These are phyloP conservation scores for Plectropomus leopardus DNA, from an alignment of 2,113 vertebrate species.

Conservation along the genomic window DNA sequence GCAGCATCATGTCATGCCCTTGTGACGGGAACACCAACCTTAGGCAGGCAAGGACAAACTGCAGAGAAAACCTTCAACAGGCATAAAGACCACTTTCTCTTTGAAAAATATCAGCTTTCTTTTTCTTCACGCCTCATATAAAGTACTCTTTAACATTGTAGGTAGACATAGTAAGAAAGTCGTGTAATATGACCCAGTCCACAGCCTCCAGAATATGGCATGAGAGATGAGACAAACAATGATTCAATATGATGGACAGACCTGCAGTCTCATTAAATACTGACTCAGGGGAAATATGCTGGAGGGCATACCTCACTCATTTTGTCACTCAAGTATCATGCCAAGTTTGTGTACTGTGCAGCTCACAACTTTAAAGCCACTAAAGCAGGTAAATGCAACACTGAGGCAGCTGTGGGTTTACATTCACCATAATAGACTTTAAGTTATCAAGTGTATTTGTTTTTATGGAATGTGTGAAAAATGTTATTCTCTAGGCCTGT, in stretches of 20 bases:
- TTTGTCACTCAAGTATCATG: conserved; percentile 6
- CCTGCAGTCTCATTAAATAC: conserved; percentile 66
- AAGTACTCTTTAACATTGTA: neutral
- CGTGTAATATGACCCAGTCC: conserved; percentile 27
- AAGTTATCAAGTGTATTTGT: neutral
- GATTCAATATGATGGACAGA: conserved; percentile 64
- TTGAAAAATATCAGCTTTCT: neutral
- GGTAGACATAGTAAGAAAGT: neutral
- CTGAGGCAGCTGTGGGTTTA: neutral
- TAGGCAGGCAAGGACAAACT: conserved; percentile 2
- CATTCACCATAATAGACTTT: neutral
- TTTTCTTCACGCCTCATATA: neutral
- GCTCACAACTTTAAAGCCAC: conserved; percentile 23
- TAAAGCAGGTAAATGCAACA: neutral
- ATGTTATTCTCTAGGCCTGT: neutral
- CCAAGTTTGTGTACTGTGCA: conserved; percentile 31
- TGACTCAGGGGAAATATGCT: conserved; percentile 65
- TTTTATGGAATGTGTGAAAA: conserved; percentile 2
- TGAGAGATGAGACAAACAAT: conserved; percentile 45
- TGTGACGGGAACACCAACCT: neutral
- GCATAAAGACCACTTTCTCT: neutral
- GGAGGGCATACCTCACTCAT: conserved; percentile 52
- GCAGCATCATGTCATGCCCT: neutral
- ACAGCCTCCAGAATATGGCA: neutral
- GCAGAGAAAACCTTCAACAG: neutral